phyloP scores from a whole-genome alignment of 2,888 invertebrate species.

The Eristalis intricaria region DNA sequence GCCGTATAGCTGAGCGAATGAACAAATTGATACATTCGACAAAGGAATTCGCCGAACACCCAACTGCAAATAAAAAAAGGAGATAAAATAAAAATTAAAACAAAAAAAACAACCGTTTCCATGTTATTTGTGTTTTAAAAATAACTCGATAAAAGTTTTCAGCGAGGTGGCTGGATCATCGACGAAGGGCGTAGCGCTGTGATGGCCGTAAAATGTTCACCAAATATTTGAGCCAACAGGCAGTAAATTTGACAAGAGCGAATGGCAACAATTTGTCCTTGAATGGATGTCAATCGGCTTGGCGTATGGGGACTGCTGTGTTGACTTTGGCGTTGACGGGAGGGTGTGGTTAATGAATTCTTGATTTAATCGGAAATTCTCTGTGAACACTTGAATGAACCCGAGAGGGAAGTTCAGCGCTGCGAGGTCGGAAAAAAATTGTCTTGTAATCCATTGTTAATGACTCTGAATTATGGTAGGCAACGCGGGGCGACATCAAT shows the following conservation, averaged over 20 bases:
- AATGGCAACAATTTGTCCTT: neutral
- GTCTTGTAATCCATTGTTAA: too few relatives aligned
- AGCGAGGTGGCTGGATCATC: neutral
- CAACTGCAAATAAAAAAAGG: conserved; percentile 84
- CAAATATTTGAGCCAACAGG: neutral
- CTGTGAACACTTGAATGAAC: neutral
- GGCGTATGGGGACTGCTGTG: too few relatives aligned
- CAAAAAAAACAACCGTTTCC: neutral
- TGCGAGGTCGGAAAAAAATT: neutral
- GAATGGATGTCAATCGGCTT: neutral
- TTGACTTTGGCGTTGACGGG: too few relatives aligned
- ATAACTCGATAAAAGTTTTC: neutral
- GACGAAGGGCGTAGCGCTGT: neutral
- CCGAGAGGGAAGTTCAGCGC: neutral
- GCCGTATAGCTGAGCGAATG: conserved; percentile 94
- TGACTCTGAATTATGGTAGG: too few relatives aligned
- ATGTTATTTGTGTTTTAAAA: neutral
- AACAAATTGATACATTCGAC: conserved; percentile 95
- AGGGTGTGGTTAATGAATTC: neutral
- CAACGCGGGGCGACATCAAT: neutral
- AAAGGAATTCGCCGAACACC: conserved; percentile 92
- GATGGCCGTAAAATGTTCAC: neutral
- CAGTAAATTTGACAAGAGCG: neutral
- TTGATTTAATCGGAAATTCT: neutral
- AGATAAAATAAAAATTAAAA: neutral